phyloP scores from a whole-genome alignment of 2,113 vertebrate genomes.

The Thomomys bottae region DNA sequence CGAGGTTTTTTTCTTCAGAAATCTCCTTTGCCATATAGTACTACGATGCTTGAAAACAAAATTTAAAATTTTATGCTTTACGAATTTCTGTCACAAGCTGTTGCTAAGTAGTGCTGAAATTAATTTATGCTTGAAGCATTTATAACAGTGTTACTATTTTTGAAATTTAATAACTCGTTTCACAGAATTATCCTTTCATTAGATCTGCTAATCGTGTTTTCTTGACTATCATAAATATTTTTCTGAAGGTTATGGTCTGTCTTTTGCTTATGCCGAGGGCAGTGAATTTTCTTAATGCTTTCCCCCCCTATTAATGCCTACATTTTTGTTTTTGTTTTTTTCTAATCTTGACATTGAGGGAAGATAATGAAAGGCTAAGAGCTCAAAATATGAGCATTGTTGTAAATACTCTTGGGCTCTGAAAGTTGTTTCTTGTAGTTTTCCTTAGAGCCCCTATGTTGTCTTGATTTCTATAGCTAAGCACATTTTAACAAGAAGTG shows the following conservation, averaged over 20 bases:
- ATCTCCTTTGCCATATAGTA: slow-evolving; percentile 65
- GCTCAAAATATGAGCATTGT: slow-evolving; percentile 6
- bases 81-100: slow-evolving; percentile 74
- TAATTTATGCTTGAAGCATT: slow-evolving; percentile 73
- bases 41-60: slow-evolving; percentile 78
- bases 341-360: slow-evolving; percentile 28
- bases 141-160: slow-evolving; percentile 73
- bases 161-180: slow-evolving; percentile 77
- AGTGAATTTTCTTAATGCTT: slow-evolving; percentile 46
- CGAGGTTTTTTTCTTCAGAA: slow-evolving; percentile 23
- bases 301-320: background rate
- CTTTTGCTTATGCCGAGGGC: slow-evolving; percentile 38
- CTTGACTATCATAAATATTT: slow-evolving; percentile 61
- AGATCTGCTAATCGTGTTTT: slow-evolving; percentile 76
- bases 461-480: background rate
- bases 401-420: slow-evolving; percentile 50
- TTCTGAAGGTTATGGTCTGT: slow-evolving; percentile 46
- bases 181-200: slow-evolving; percentile 75
- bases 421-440: slow-evolving; percentile 50
- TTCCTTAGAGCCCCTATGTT: slow-evolving; percentile 61
- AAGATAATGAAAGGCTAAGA: slow-evolving; percentile 48
- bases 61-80: slow-evolving; percentile 76
- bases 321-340: slow-evolving; percentile 35
- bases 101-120: slow-evolving; percentile 62
- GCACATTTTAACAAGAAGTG: slow-evolving; percentile 56